These are phyloP conservation scores for Psittacula echo DNA, from an alignment of 2,797 vertebrate species.

Conservation along the genomic window DNA sequence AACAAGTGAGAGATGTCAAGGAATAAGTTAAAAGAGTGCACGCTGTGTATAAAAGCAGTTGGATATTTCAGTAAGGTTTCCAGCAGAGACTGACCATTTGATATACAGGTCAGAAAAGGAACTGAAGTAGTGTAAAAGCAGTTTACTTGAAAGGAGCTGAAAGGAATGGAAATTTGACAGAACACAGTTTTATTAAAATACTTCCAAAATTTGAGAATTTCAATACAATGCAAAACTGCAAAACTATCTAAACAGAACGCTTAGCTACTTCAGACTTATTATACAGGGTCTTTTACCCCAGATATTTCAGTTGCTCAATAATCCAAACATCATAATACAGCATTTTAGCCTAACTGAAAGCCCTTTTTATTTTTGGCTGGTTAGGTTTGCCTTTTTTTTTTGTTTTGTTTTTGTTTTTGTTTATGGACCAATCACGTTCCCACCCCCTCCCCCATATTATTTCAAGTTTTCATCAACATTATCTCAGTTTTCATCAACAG, in stretches of 20 bases:
- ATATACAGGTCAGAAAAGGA: neutral
- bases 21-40: neutral
- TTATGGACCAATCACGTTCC: neutral
- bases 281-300: fast-evolving
- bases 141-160: neutral
- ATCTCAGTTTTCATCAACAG: neutral
- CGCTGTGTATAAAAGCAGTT: neutral
- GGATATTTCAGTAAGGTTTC: neutral
- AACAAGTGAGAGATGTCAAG: neutral
- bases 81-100: neutral
- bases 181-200: neutral
- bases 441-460: fast-evolving
- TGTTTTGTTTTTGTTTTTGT: neutral
- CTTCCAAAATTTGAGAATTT: neutral
- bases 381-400: neutral
- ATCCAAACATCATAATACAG: neutral
- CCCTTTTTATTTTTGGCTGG: neutral
- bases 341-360: neutral
- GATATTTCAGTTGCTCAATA: neutral
- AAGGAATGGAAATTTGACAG: neutral
- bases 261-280: neutral
- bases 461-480: neutral
- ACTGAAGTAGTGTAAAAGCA: neutral
- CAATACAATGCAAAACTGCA: neutral
- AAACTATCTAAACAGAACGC: neutral